Base-by-base conservation (phyloP, 2,797 vertebrate species). In the Petrocephalus sullivani region DNA sequence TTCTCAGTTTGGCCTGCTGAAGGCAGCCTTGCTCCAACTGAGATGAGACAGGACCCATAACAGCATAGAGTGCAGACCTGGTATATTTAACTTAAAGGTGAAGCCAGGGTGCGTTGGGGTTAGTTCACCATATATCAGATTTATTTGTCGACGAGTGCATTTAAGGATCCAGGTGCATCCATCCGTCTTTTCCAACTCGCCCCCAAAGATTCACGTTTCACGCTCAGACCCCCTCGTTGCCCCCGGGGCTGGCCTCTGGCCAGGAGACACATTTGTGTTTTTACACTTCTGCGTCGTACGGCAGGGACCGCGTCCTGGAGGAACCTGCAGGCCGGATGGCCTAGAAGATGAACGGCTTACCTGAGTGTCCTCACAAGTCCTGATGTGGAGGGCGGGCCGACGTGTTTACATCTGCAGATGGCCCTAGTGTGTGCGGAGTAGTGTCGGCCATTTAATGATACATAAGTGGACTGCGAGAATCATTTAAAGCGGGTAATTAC, bases 231-330 rank as follows among this genome's bases (percentile, higher is more conserved):
- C 51, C 56, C 6, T 28, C 6, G 16, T 19, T 21, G 49, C 75
- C 53, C 41, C 57, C 7, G 10, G 23, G 28, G 41, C 33, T 87
- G 88, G 57, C 86, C 2, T 8, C 41, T 9, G 28, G 88, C 86
- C 88, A 87, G 46, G 10, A 60, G 78, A 87, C 86, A 89, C 85
- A 83, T 83, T 87, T 89, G 56, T 89, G 57, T 89, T 87, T 89
- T 89, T 87, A 41, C 86, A 87, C 88, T 75, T 64, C 56, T 21
- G 21, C 61, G 57, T 83, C n/a, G 53, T 83, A 84, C 57, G 28
- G 37, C 61, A 61, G 51, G 51, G 64, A 86, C 21, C 21, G 71
- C 10, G 67, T 46, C 9, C 87, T 60, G 23, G 3, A 23, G 57
- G 37, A 64, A 81, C 19, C 37, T 37, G 33, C 2, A 21, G 28